These are phyloP conservation scores for Schizopygopsis pylzovi DNA, from an alignment of 2,797 vertebrate genomes.

Conservation along the genomic window DNA sequence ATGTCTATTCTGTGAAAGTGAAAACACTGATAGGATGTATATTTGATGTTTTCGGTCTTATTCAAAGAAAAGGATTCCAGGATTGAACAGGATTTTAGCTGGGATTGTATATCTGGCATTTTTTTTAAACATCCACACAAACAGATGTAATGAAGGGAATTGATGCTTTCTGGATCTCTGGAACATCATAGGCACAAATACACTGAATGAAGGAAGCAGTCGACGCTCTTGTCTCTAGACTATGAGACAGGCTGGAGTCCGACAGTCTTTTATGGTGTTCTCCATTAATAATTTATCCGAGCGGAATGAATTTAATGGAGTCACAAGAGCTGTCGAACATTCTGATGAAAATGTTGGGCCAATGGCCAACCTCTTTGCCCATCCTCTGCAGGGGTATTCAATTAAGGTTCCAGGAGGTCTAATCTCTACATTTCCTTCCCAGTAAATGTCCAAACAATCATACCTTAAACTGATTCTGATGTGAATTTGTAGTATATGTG, in stretches of 20 bases:
- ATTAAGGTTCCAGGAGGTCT: slow-evolving; percentile 1
- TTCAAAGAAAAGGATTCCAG: slow-evolving; percentile 1
- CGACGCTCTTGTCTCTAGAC: not conserved
- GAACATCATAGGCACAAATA: slow-evolving; percentile 8
- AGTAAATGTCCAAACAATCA: slow-evolving; percentile 5
- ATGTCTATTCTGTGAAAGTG: not conserved
- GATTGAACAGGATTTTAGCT: not conserved
- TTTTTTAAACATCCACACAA: not conserved
- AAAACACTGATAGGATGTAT: slow-evolving; percentile 4
- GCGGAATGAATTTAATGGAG: slow-evolving; percentile 25
- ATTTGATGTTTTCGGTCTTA: not conserved
- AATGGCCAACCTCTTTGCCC: not conserved
- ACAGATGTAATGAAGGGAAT: not conserved
- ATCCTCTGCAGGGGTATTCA: slow-evolving; percentile 14
- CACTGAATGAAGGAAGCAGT: not conserved
- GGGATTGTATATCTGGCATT: not conserved
- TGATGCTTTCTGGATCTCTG: slow-evolving; percentile 11
- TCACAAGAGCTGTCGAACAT: slow-evolving; percentile 5
- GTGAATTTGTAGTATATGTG: not conserved
- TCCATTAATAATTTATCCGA: slow-evolving; percentile 41
- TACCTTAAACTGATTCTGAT: not conserved
- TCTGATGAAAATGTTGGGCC: slow-evolving; percentile 3
- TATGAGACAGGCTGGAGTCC: slow-evolving; percentile 22
- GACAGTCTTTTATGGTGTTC: slow-evolving; percentile 32
- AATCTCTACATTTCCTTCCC: slow-evolving; percentile 5